Conservation (phyloP, 2,113 vertebrate genomes). For the Mionectes macconnelli region DNA sequence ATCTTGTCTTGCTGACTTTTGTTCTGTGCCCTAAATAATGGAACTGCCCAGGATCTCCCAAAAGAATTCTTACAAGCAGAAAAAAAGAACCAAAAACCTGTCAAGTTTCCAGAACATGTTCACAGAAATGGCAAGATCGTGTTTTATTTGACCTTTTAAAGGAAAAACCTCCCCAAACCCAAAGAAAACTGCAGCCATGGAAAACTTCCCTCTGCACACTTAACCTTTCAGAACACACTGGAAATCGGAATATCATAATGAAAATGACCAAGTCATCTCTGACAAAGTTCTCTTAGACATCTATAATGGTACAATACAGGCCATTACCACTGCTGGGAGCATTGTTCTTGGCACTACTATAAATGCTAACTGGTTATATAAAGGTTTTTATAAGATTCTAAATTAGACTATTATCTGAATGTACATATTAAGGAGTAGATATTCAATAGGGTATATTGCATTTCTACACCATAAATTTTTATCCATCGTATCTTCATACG, state of each 20-base stretch:
- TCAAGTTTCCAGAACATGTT: neutral
- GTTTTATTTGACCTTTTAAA: neutral
- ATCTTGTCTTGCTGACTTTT: neutral
- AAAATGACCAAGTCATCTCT: neutral
- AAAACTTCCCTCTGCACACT: neutral
- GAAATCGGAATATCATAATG: neutral
- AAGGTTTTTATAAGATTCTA: neutral
- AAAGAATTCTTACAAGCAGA: neutral
- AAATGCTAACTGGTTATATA: neutral
- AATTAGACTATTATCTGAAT: neutral
- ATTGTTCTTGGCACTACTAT: neutral
- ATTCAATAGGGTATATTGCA: neutral
- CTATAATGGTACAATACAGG: neutral
- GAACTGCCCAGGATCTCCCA: neutral
- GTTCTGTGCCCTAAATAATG: neutral
- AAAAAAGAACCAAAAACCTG: neutral
- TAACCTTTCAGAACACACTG: neutral
- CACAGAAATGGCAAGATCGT: neutral
- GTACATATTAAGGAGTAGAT: neutral
- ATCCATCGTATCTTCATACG: neutral
- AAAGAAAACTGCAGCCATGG: neutral
- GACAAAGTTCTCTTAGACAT: neutral
- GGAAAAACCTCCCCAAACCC: neutral
- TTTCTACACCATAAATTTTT: slow-evolving; percentile 1
- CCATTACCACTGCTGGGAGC: neutral